Evolutionary conservation across 2,797 vertebrate genomes (phyloP).

Genomic region (Sitta carolinensis): DNA sequence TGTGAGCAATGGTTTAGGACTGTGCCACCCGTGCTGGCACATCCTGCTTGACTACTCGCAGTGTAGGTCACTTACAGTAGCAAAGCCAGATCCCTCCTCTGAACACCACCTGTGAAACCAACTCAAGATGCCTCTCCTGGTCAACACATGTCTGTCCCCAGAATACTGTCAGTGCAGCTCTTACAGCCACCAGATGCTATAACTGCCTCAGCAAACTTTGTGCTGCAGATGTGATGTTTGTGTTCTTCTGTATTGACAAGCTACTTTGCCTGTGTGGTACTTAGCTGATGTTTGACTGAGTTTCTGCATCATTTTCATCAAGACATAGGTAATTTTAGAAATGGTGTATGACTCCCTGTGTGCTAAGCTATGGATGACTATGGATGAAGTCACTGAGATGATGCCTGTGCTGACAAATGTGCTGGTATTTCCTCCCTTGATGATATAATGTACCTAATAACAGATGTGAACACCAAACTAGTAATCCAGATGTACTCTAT

Average conservation of each 20-base stretch:
- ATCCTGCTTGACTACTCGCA: background rate
- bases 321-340: background rate
- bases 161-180: background rate
- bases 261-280: background rate
- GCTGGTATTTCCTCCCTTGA: background rate
- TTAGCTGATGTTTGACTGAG: background rate
- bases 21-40: background rate
- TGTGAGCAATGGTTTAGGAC: background rate
- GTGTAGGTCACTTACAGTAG: fast-evolving
- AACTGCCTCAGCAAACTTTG: background rate
- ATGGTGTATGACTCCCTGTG: background rate
- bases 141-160: fast-evolving
- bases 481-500: background rate
- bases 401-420: background rate
- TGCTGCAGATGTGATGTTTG: background rate
- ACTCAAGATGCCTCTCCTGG: background rate
- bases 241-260: background rate
- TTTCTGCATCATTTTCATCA: background rate
- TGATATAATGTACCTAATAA: background rate
- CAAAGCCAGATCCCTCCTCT: background rate
- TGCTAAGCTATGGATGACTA: background rate
- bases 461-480: background rate
- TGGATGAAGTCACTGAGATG: background rate
- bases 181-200: background rate
- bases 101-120: background rate